Evolutionary conservation across 2,888 invertebrate species (phyloP).

Genomic region (Pilophorus perplexus): DNA sequence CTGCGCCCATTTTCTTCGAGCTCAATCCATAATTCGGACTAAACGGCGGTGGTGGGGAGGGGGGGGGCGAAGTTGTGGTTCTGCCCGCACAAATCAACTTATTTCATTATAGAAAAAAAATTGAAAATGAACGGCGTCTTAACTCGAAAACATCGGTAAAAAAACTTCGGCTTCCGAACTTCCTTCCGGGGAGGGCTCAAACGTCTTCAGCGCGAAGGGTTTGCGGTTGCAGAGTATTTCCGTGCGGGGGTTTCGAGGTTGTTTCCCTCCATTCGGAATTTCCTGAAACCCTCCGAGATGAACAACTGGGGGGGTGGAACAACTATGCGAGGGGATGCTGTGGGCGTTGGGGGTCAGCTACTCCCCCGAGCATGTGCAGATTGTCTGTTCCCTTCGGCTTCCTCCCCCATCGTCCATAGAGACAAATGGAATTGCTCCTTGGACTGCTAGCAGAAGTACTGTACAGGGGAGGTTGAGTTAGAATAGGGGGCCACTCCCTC

Average conservation of each 20-base stretch:
- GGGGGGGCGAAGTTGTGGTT: background rate
- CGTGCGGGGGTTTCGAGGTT: too few relatives aligned
- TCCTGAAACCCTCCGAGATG: too few relatives aligned
- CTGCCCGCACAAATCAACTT: background rate
- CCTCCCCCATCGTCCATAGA: too few relatives aligned
- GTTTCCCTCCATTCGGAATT: too few relatives aligned
- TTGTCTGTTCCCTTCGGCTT: background rate
- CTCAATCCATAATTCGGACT: slow-evolving; percentile 34
- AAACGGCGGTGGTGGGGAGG: background rate
- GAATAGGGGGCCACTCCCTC: too few relatives aligned
- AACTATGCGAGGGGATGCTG: slow-evolving; percentile 28
- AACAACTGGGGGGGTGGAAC: slow-evolving; percentile 10
- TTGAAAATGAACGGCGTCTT: background rate
- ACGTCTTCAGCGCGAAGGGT: too few relatives aligned
- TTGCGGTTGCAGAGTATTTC: too few relatives aligned
- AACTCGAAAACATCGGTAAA: background rate
- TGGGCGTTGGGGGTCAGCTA: background rate
- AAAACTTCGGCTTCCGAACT: too few relatives aligned
- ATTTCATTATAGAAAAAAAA: background rate
- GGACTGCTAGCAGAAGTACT: too few relatives aligned
- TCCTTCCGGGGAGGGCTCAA: too few relatives aligned
- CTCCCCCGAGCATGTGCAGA: slow-evolving; percentile 33
- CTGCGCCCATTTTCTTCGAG: slow-evolving; percentile 17
- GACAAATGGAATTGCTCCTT: too few relatives aligned
- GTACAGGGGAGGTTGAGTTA: too few relatives aligned